Evolutionary conservation across 2,113 vertebrate species (phyloP), one percentile per base, ranked within the genome.

Genomic region (Bostrychus sinensis): DNA sequence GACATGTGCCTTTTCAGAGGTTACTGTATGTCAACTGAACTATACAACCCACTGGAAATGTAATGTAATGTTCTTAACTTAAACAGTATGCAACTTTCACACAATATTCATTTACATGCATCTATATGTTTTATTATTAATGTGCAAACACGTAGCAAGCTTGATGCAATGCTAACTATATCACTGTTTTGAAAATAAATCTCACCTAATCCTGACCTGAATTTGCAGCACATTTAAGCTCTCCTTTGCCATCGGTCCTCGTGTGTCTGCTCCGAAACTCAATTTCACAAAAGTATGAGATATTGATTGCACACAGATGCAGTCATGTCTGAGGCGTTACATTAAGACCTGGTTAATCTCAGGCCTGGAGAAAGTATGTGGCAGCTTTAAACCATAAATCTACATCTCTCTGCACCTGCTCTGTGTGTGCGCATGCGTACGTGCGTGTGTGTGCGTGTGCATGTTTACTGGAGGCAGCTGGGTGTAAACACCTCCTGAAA

Each of bases 261-360:
- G 3, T 38, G 46, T 63, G 75, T 46, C 17, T 48, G 56, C 72
- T 72, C 64, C 60, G 53, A 87, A 88, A 85, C 78, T 85, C 82
- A 86, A 87, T 91, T 86, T 81, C 70, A 71, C 81, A 68, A 79
- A 79, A 73, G 73, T 88, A 90, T 89, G 87, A 90, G 86, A 74
- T 92, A 90, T 91, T 85, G 89, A 91, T 91, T 89, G 70, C 48
- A 79, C 42, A 85, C 64, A 78, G 77, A 82, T 64, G 74, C 82
- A 75, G 62, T 78, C 75, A 82, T 83, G 75, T 89, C 85, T 81
- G 62, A 84, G 83, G 81, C 64, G 82, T 81, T 84, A 83, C 85
- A 87, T 86, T 84, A 91, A 64, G 65, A 76, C 78, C 64, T 67
- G 82, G 72, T 80, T 88, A 88, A 89, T 88, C 84, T 87, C 32